Conservation (phyloP, 2,888 invertebrate species). For the Proisotoma minuta region DNA sequence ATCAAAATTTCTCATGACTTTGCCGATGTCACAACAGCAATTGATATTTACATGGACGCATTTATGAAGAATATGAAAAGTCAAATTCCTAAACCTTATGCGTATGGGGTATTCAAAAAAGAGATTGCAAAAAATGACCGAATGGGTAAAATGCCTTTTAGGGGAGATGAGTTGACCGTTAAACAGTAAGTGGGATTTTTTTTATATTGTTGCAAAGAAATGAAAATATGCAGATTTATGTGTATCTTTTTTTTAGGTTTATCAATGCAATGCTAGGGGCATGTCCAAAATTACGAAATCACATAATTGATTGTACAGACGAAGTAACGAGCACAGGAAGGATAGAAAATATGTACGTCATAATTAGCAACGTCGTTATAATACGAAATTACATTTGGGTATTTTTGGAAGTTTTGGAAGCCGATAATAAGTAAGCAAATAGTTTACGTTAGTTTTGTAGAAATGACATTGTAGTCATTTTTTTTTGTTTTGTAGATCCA, state of each 20-base stretch:
- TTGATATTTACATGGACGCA: constrained; percentile 44
- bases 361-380: constrained; percentile 45
- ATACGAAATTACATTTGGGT: constrained; percentile 46
- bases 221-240: too few relatives aligned
- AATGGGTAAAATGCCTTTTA: constrained; percentile 46
- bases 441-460: background rate
- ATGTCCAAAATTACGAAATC: constrained; percentile 40
- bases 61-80: constrained; percentile 38
- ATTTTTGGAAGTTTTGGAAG: constrained; percentile 44
- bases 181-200: constrained; percentile 32
- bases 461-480: background rate
- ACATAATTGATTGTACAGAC: constrained; percentile 44
- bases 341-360: constrained; percentile 45
- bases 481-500: constrained; percentile 26
- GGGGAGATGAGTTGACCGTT: constrained; percentile 44
- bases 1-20: constrained; percentile 46
- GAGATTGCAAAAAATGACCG: constrained; percentile 35
- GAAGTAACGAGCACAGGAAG: constrained; percentile 44
- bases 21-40: constrained; percentile 45
- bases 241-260: constrained; percentile 32
- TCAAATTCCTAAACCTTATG: constrained; percentile 38
- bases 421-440: constrained; percentile 43
- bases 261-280: constrained; percentile 41
- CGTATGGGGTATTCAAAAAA: constrained; percentile 38
- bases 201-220: too few relatives aligned